Percentiles rank a stretch among this genome's conserved stretches.
Conservation (phyloP, 1,140 invertebrate species). For the Oppia nitens region DNA sequence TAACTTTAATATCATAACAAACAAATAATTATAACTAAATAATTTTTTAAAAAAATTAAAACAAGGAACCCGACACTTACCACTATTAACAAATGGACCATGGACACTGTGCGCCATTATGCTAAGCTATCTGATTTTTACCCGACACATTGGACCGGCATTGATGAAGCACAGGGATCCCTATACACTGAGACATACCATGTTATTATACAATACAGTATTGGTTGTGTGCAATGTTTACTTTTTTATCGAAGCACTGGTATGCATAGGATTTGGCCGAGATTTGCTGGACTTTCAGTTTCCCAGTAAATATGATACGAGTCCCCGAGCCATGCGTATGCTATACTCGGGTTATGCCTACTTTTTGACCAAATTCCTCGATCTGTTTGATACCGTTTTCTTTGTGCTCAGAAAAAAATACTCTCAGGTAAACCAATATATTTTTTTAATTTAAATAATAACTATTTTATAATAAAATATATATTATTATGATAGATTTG, state of each 20-base stretch:
- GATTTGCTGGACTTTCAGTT: neutral
- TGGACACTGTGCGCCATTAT: slow-evolving; percentile 1
- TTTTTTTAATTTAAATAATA: slow-evolving; percentile 45
- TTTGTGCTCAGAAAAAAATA: slow-evolving; percentile 34
- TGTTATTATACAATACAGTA: slow-evolving; percentile 67
- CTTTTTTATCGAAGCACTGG: slow-evolving; percentile 6
- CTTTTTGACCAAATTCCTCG: slow-evolving; percentile 32
- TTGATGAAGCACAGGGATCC: slow-evolving; percentile 62
- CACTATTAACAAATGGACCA: neutral
- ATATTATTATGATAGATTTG: no score
- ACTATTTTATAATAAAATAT: no score
- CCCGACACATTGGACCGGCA: slow-evolving; percentile 42
- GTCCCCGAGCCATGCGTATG: slow-evolving; percentile 10
- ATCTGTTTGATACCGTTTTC: slow-evolving; percentile 34
- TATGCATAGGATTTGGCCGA: neutral
- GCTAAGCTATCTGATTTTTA: neutral
- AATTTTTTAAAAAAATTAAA: no score
- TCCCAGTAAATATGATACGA: neutral
- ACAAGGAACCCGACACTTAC: neutral
- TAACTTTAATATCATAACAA: no score
- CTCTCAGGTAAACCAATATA: slow-evolving; percentile 32
- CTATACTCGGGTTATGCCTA: slow-evolving; percentile 30
- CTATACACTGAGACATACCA: slow-evolving; percentile 51
- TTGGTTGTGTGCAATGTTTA: slow-evolving; percentile 36
- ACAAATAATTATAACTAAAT: no score